Conservation (phyloP, 2,113 vertebrate genomes). For the Dipodomys ordii region DNA sequence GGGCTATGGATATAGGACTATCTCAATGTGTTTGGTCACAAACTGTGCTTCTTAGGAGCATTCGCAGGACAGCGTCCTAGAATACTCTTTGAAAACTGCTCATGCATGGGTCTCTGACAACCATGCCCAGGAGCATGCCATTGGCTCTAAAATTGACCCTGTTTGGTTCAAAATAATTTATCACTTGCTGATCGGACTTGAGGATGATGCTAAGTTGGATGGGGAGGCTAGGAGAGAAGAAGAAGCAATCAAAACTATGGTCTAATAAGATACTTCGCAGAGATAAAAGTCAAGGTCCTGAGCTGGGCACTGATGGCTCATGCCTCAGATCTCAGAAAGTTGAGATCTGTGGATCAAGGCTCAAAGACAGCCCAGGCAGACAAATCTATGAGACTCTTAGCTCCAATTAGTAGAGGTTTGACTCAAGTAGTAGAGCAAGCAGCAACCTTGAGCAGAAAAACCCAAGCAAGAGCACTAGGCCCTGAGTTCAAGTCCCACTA, state of each 20-base stretch:
- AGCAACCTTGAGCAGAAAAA: too few species aligned
- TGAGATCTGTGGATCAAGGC: background rate
- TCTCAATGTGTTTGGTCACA: background rate
- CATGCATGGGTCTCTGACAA: background rate
- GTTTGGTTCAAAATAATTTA: conserved; percentile 1
- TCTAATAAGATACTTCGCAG: background rate
- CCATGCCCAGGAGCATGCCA: background rate
- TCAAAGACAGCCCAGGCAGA: background rate
- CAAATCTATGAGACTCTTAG: background rate
- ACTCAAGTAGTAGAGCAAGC: too few species aligned
- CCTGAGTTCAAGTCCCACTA: too few species aligned
- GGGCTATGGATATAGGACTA: background rate
- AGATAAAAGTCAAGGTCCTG: background rate
- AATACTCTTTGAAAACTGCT: conserved; percentile 9
- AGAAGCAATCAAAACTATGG: background rate
- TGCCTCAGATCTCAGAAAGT: background rate
- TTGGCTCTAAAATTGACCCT: background rate
- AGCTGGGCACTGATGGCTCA: background rate
- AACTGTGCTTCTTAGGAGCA: background rate
- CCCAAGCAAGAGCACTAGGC: too few species aligned
- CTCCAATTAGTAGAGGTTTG: too few species aligned
- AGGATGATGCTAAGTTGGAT: background rate
- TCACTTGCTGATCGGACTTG: background rate
- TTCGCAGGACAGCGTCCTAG: background rate
- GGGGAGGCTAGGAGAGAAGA: background rate